Base-by-base conservation (phyloP, 2,113 vertebrate genomes). In the Vombatus ursinus region DNA sequence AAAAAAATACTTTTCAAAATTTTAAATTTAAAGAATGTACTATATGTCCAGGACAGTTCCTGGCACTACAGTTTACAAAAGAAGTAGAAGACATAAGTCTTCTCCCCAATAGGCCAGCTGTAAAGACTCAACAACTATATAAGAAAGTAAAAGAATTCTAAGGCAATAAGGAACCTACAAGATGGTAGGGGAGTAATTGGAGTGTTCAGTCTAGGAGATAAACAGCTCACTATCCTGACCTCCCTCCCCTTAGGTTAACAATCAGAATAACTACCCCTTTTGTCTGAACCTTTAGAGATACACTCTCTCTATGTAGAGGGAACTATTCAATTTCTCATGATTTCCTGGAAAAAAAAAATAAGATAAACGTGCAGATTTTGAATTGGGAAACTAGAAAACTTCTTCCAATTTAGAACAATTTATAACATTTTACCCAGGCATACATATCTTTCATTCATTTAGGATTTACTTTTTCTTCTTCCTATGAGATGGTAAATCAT, bases 381-480 rank as follows among this genome's bases (percentile, higher is more conserved):
- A 90, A 90, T 28, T 94, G 11, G 53, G 8, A 94, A 91, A 91
- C 1, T 68, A 89, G 50, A 91, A 89, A 94, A 95, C 22, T 94
- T 51, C 3, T 92, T 92, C 84, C 95, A 37, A 57, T 90, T 95
- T 90, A 93, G 68, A 44, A 84, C 68, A 84, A 84, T 84, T 84
- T 16, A 44, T 22, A 84, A 44, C 22, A 22, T 84, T 84, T n/a
- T 84, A 68, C 68, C 14, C 2, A 92, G 31, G 53, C 19, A 94
- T 3, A 19, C 96, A 4, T 10, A 37, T 93, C 31, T 51, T 51
- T 52, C 90, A 52, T 57, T 96, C 90, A 90, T 16, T 77, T 24
- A 90, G 53, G 93, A n/a, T 24, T 47, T 92, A 37, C 52, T 3
- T 90, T 77, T 84, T 84, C 11, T 16, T 37, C 22, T 3, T 90